These are phyloP conservation scores for Drosophila grimshawi DNA, from an alignment of 1,140 invertebrate genomes.

Conservation along the genomic window DNA sequence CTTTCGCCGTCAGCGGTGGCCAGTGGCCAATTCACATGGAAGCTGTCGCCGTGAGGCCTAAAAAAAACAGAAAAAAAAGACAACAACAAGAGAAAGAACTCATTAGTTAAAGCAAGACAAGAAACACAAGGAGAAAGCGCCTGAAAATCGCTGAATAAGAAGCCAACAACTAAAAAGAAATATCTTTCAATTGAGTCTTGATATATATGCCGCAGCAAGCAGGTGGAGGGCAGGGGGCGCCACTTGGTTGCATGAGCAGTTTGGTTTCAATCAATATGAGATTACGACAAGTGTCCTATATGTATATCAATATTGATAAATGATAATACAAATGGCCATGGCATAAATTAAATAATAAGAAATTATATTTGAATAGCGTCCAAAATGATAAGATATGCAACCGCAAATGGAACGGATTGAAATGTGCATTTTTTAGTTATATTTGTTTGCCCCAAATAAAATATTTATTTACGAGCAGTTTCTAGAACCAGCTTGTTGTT, in stretches of 20 bases:
- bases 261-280: constrained; percentile 13
- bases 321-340: constrained; percentile 1
- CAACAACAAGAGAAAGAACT: constrained; percentile 24
- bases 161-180: constrained; percentile 16
- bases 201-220: constrained; percentile 28
- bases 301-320: constrained; percentile 3
- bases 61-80: constrained; percentile 32
- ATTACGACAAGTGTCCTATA: constrained; percentile 1
- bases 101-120: background rate
- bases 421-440: background rate
- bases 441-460: background rate
- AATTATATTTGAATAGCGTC: background rate
- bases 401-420: background rate
- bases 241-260: background rate
- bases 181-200: constrained; percentile 24
- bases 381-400: constrained; percentile 1
- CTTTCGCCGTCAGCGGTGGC: constrained; percentile 17
- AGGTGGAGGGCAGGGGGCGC: background rate
- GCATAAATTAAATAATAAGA: background rate
- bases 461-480: background rate
- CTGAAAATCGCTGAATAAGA: constrained; percentile 45
- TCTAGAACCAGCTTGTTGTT: background rate
- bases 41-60: constrained; percentile 55
- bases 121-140: constrained; percentile 61
- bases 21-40: constrained; percentile 48